Base-by-base conservation (phyloP, 2,113 vertebrate species). In the Oceanodroma tethys region DNA sequence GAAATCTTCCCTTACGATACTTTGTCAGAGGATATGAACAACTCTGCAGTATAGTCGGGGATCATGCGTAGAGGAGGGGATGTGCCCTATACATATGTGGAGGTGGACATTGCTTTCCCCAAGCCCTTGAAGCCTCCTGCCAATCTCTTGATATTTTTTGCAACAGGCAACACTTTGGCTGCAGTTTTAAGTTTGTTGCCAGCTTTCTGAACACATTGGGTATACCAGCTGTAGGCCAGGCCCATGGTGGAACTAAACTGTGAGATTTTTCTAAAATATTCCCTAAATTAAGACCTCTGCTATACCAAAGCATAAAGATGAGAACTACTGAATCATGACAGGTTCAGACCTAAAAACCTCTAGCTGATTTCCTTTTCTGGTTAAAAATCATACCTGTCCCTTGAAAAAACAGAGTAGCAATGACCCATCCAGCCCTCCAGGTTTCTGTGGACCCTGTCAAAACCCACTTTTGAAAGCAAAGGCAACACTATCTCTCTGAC, bases 61-160 rank as follows among this genome's bases (percentile, higher is more conserved):
- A 25, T 66, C 30, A 27, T 22, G 18, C 3, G 0, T 18, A 29
- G 23, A 70, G 43, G 48, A 48, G 18, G 9, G 10, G 22, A 48
- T 4, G 0, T 48, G 3, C 3, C 20, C 26, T 65, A 29, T 23
- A 32, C 2, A 2, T 23, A 30, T 3, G 16, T 42, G 38, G 58
- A 53, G 25, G 30, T 45, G 38, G 22, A 21, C 59, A 19, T 22
- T 26, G 9, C 11, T 87, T 84, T 90, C 53, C 32, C 20, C 13
- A 85, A 30, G 48, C 3, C 12, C 20, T 65, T 78, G 40, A 70
- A 85, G 8, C 16, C 10, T 79, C 45, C 27, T 66, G 22, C 4
- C 21, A 66, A 40, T 58, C 11, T 82, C 60, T n/a, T 60, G 42
- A 8, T 52, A 15, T 43, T 68, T 73, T 94, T 79, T 86, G 21